phyloP scores from a whole-genome alignment of 1,140 invertebrate species.

The Lethocerus indicus region DNA sequence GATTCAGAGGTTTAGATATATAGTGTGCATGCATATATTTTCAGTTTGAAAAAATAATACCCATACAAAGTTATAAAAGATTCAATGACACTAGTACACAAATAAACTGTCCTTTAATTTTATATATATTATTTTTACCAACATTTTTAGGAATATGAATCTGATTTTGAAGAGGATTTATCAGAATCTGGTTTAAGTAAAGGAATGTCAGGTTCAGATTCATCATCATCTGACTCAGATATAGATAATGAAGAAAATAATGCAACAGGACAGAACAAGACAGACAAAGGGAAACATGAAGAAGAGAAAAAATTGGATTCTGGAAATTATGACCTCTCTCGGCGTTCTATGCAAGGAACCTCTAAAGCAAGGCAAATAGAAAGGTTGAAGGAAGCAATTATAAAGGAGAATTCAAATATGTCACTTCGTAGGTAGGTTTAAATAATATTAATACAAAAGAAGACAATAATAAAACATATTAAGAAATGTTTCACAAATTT shows the following conservation, averaged over 20 bases:
- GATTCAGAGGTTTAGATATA: no score
- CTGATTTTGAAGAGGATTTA: constrained; percentile 32
- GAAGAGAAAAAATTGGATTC: constrained; percentile 48
- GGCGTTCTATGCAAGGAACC: constrained; percentile 24
- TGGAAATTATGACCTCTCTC: constrained; percentile 39
- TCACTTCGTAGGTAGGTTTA: no score
- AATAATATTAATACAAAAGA: no score
- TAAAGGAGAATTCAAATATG: no score
- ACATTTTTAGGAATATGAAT: constrained; percentile 29
- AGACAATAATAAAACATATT: no score
- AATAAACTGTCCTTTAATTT: no score
- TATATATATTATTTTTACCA: not conserved
- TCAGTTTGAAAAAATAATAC: no score
- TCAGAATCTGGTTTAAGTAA: constrained; percentile 24
- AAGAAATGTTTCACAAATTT: no score
- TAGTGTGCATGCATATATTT: no score
- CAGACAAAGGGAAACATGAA: constrained; percentile 23
- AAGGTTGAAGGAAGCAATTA: constrained; percentile 20
- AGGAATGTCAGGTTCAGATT: constrained; percentile 23
- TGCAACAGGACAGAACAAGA: constrained; percentile 17
- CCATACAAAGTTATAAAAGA: no score
- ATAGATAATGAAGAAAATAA: constrained; percentile 18
- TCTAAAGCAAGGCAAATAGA: constrained; percentile 23
- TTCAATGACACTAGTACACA: no score
- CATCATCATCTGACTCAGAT: constrained; percentile 15